These are phyloP conservation scores for Microctonus aethiopoides DNA, from an alignment of 2,888 invertebrate genomes.

Conservation along the genomic window DNA sequence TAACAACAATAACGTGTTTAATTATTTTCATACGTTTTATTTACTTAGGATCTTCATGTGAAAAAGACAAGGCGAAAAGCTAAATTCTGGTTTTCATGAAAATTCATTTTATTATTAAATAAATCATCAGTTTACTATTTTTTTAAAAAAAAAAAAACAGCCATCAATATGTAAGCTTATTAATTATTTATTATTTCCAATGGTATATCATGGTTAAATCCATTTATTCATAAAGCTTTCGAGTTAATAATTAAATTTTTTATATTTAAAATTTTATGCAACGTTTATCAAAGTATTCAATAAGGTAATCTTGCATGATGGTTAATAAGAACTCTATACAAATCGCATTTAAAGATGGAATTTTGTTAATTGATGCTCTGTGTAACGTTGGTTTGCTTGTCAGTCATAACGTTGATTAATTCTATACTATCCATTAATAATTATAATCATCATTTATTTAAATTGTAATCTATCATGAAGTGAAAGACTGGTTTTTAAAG, in stretches of 20 bases:
- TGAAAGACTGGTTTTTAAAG: neutral
- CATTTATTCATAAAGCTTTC: too few species aligned
- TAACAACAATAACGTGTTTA: neutral
- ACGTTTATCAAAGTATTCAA: neutral
- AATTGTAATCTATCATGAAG: slow-evolving; percentile 4
- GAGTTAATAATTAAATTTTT: neutral
- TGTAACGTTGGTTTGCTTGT: neutral
- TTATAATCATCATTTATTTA: neutral
- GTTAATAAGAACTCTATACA: neutral
- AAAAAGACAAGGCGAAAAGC: neutral
- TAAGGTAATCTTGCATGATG: neutral
- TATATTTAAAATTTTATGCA: neutral
- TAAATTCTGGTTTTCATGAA: neutral
- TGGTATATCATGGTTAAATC: neutral
- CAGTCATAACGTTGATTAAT: neutral
- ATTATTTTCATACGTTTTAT: neutral
- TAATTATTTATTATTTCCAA: neutral
- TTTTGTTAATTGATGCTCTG: neutral
- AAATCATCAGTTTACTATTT: neutral
- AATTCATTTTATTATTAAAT: neutral
- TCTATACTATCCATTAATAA: neutral
- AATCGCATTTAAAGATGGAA: neutral
- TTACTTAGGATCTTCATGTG: neutral
- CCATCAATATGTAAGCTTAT: neutral
- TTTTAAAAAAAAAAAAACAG: neutral